These are phyloP conservation scores for Meteorus sp. DNA, from an alignment of 1,140 invertebrate species.

Conservation along the genomic window DNA sequence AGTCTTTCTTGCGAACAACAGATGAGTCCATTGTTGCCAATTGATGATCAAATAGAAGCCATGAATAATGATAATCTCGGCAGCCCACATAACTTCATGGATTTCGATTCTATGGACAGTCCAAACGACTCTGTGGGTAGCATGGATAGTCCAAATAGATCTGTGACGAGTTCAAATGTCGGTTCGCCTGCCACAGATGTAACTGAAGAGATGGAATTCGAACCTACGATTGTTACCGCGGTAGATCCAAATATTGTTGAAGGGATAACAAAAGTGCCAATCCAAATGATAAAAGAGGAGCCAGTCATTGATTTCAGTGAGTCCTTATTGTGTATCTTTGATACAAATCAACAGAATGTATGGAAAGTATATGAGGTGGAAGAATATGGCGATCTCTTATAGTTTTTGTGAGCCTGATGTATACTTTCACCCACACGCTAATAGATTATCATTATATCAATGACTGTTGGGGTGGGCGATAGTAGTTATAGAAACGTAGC, in stretches of 20 bases:
- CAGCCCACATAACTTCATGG: slow-evolving; percentile 43
- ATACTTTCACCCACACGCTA: no score
- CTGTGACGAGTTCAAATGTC: slow-evolving; percentile 42
- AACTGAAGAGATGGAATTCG: slow-evolving; percentile 42
- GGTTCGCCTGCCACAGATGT: slow-evolving; percentile 43
- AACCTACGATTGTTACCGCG: slow-evolving; percentile 40
- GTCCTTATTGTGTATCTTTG: slow-evolving; percentile 3
- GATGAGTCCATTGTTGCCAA: slow-evolving; percentile 43
- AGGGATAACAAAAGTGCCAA: slow-evolving; percentile 27
- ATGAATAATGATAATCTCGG: slow-evolving; percentile 35
- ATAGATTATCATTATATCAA: no score
- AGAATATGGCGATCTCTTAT: no score
- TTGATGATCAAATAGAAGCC: slow-evolving; percentile 44
- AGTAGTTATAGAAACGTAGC: no score
- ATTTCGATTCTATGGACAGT: slow-evolving; percentile 45
- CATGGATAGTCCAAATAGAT: slow-evolving; percentile 44
- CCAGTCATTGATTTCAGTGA: slow-evolving; percentile 31
- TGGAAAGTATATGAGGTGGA: neutral
- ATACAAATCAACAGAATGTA: neutral
- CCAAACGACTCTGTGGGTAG: slow-evolving; percentile 47
- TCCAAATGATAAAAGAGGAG: slow-evolving; percentile 26
- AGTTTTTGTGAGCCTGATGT: no score
- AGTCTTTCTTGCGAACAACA: slow-evolving; percentile 51
- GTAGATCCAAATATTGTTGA: slow-evolving; percentile 40
- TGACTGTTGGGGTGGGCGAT: no score